Evolutionary conservation across 2,888 invertebrate species (phyloP), one percentile per base, ranked within the genome.

Genomic region (Seira musarum): DNA sequence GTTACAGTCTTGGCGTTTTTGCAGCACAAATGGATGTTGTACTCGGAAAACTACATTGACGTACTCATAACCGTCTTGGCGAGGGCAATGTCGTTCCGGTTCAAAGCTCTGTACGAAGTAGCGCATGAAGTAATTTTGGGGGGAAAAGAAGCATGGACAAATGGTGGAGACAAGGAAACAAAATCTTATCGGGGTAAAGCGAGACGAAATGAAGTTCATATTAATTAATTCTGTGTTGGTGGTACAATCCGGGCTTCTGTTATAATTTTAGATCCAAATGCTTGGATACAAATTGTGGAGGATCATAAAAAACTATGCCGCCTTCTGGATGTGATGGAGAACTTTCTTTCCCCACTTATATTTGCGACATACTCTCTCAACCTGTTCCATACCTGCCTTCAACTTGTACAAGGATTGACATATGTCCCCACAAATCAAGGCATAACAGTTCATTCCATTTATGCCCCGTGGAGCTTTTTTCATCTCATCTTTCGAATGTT

Each of bases 361-460:
- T 84, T 85, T 71, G 80, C 63, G 0, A 82, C 83, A 8, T 85
- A 77, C 70, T 80, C 82, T 0, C 80, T 84, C 1, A 84, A 84
- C 49, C 73, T 83, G 21, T 84, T 80, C 68, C 83, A 81, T 24
- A 73, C 83, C 17, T 83, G 83, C 49, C 49, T 82, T 10, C 83
- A 83, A 69, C 80, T 84, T 24, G 71, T 22, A 67, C n/a, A n/a
- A n/a, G n/a, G 2, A 22, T 35, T 24, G 64, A 49, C 30, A 49
- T 65, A 53, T 79, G 24, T 71, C 79, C 13, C 67, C 79, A 3
- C 72, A 79, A 15, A 67, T 72, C 61, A 10, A 10, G 1, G 67
- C 63, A 0, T 24, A 60, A 6, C 49, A 6, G 57, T 66, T 1
- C 72, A 72, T 65, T 63, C 40, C 35, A 65, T 77, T 19, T 70